Evolutionary conservation across 2,888 invertebrate species (phyloP), one percentile per base, ranked within the genome.

Genomic region (Zygogramma bicolorata): DNA sequence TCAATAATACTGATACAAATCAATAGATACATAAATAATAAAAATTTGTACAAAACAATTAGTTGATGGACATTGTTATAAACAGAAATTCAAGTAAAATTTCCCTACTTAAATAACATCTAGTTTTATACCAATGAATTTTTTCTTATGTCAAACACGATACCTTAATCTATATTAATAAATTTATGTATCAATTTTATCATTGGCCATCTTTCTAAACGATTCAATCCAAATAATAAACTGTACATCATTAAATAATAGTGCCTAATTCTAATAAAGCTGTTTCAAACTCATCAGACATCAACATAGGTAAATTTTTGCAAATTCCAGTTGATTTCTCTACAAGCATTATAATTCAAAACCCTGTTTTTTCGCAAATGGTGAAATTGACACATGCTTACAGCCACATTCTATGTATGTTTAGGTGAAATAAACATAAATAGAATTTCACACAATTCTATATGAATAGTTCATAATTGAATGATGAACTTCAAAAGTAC

Each of bases 81-180:
- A 82, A 83, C 78, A 77, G 70, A 77, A 77, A 77, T 79, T 79
- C 76, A 71, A 77, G 76, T 79, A 80, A 81, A 79, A 81, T 80
- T 82, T 82, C 83, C 84, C 84, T 84, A 84, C 84, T 82, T 84
- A 83, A 79, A 80, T 78, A 84, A 86, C 86, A 86, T 83, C 85
- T 86, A 86, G 80, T 81, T 81, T 84, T 84, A 46, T 46, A 85
- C 84, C 84, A 84, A 84, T 85, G 84, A 84, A 84, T 84, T 84
- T 80, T 77, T 80, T 78, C 77, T 77, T 76, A 76, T 83, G 81
- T 82, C 84, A 84, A 85, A 85, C 85, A 86, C 85, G 84, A 83
- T 84, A 84, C 82, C 84, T 85, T 85, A 85, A 79, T 75, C 76
- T 79, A 78, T 77, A 71, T 73, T 77, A 72, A 74, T 71, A 68